Evolutionary conservation across 2,113 vertebrate species (phyloP).

Genomic region (Danionella cerebrum): DNA sequence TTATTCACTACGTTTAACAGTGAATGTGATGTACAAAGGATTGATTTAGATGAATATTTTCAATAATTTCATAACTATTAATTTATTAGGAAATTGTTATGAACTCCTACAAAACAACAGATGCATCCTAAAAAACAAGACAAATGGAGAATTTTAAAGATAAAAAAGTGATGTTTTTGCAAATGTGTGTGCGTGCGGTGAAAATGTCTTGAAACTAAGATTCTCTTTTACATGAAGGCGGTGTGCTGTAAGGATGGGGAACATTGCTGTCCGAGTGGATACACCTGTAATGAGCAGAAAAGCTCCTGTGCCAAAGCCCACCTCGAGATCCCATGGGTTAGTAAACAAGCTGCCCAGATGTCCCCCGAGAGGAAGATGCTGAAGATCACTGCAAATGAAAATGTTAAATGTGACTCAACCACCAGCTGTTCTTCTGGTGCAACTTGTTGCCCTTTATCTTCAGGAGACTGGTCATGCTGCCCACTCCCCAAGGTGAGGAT

Average conservation of each 20-base stretch:
- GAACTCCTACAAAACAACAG: too few species aligned
- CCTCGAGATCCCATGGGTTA: slow-evolving; percentile 49
- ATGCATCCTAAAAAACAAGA: too few species aligned
- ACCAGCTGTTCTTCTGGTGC: slow-evolving; percentile 59
- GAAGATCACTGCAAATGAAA: neutral
- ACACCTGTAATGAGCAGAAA: slow-evolving; percentile 52
- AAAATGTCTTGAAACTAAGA: neutral
- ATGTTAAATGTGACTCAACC: slow-evolving; percentile 60
- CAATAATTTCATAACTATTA: too few species aligned
- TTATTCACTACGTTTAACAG: too few species aligned
- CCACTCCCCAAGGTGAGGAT: slow-evolving; percentile 59
- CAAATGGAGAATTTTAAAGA: too few species aligned
- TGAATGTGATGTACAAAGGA: too few species aligned
- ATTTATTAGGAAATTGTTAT: too few species aligned
- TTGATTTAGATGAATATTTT: too few species aligned
- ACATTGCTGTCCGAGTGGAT: slow-evolving; percentile 64
- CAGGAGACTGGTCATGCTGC: slow-evolving; percentile 67
- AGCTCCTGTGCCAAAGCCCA: slow-evolving; percentile 47
- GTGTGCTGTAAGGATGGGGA: slow-evolving; percentile 42
- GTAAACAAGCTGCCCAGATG: slow-evolving; percentile 45
- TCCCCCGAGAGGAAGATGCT: neutral
- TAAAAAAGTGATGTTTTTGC: too few species aligned
- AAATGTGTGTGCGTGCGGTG: too few species aligned
- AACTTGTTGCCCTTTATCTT: slow-evolving; percentile 62
- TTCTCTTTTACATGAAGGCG: neutral